A percentile compares a stretch with the other conserved stretches of the same genome.
These are phyloP conservation scores for Passer montanus DNA, from an alignment of 2,113 vertebrate genomes.

Conservation along the genomic window DNA sequence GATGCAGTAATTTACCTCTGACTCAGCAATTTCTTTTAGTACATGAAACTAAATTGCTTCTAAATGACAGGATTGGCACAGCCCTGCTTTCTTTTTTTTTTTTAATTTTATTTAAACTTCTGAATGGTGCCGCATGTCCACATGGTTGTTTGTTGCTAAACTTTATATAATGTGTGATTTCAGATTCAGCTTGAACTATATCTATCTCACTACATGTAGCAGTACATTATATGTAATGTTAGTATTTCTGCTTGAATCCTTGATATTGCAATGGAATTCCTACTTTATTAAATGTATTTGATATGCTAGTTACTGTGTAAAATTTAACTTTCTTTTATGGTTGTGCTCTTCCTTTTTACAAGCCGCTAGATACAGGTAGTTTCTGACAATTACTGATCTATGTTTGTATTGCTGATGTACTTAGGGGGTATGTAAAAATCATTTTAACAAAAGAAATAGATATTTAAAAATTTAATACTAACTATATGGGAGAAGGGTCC, in stretches of 20 bases:
- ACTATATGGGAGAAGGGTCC: constrained; percentile 86
- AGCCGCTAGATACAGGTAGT: constrained; percentile 82
- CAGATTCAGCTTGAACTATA: constrained; percentile 83
- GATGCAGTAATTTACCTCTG: constrained; percentile 62
- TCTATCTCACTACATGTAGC: constrained; percentile 86
- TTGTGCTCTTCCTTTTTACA: constrained; percentile 81
- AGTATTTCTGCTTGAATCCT: constrained; percentile 84
- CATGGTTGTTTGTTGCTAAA: constrained; percentile 83
- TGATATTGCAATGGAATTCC: constrained; percentile 83
- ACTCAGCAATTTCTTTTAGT: constrained; percentile 60
- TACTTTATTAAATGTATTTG: constrained; percentile 86
- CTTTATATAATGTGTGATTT: constrained; percentile 84
- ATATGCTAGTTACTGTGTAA: constrained; percentile 86
- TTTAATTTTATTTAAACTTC: constrained; percentile 74
- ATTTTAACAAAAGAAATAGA: constrained; percentile 88
- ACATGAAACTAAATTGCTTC: constrained; percentile 71
- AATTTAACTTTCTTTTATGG: constrained; percentile 78
- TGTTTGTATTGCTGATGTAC: constrained; percentile 87
- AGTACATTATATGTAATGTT: constrained; percentile 87
- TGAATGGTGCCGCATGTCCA: constrained; percentile 84
- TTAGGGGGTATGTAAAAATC: constrained; percentile 87
- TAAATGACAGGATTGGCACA: constrained; percentile 77
- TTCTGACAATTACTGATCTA: constrained; percentile 84
- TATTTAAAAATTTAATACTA: constrained; percentile 90
- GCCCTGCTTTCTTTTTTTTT: constrained; percentile 73